phyloP scores from a whole-genome alignment of 2,888 invertebrate genomes.

The Barypeithes pellucidus region DNA sequence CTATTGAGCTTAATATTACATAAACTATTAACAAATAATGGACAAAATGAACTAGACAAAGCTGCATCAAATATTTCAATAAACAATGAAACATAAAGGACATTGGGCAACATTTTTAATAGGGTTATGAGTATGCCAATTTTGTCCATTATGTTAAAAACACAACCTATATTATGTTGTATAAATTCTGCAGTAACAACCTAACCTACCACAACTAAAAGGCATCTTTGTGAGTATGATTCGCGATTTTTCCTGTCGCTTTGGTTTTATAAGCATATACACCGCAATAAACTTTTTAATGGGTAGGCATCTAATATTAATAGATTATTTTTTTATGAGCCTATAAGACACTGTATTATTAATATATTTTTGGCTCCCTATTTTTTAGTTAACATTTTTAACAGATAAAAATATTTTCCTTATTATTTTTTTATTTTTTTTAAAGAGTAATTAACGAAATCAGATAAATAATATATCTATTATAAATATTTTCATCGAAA shows the following conservation, averaged over 20 bases:
- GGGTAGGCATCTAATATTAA: too few species aligned
- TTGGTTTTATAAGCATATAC: constrained; percentile 8
- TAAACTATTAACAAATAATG: neutral
- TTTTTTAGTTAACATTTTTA: constrained; percentile 7
- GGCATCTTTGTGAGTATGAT: neutral
- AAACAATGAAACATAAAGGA: neutral
- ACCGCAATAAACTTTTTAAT: neutral
- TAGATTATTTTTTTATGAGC: constrained; percentile 15
- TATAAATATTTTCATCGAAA: neutral
- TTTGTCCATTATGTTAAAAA: constrained; percentile 5
- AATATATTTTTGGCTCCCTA: neutral
- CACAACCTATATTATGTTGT: constrained; percentile 2
- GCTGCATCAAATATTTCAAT: neutral
- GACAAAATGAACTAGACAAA: constrained; percentile 29
- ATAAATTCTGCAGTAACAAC: neutral
- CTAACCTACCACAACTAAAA: neutral
- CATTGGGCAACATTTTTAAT: neutral
- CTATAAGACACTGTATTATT: neutral
- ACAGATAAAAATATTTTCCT: neutral
- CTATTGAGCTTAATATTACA: neutral
- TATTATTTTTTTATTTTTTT: neutral
- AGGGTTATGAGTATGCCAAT: neutral
- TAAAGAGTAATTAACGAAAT: neutral
- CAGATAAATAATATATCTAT: neutral
- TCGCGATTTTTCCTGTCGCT: neutral